A percentile compares a stretch with the other conserved stretches of the same genome.
phyloP scores from a whole-genome alignment of 2,888 invertebrate species.

The Zonitis immaculata region DNA sequence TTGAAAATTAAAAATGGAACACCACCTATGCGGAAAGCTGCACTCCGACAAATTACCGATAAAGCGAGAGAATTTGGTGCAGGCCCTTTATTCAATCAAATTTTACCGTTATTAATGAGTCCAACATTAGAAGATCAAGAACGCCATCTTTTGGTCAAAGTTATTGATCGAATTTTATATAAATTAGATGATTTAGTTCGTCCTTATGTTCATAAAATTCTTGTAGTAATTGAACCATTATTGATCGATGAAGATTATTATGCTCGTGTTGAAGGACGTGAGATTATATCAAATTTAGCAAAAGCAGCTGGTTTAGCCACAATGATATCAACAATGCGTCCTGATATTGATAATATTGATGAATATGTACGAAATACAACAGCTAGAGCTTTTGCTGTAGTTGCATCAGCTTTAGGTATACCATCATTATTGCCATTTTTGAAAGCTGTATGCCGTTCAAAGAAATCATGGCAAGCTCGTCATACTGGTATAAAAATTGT shows the following conservation, averaged over 20 bases:
- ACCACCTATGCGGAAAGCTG: constrained; percentile 98
- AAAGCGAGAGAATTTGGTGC: constrained; percentile 98
- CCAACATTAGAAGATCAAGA: constrained; percentile 99
- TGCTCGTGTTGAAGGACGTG: constrained; percentile 97
- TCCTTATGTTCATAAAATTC: constrained; percentile 99
- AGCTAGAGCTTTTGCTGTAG: constrained; percentile 99
- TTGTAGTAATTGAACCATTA: constrained; percentile 98
- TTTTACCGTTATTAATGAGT: constrained; percentile 98
- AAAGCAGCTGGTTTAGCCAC: constrained; percentile 99
- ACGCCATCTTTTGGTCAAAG: constrained; percentile 96
- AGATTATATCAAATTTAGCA: constrained; percentile 98
- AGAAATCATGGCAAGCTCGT: constrained; percentile 98
- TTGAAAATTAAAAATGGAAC: constrained; percentile 99
- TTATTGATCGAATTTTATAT: constrained; percentile 96
- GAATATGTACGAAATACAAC: constrained; percentile 99
- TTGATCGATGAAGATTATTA: constrained; percentile 99
- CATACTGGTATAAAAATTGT: constrained; percentile 99
- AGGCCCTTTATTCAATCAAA: constrained; percentile 98
- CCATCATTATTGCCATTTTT: constrained; percentile 96
- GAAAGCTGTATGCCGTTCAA: constrained; percentile 97
- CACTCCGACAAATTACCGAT: constrained; percentile 95
- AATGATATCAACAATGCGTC: constrained; percentile 99
- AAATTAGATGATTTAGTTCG: constrained; percentile 97
- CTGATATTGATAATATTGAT: constrained; percentile 99
- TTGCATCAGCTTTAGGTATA: constrained; percentile 97